A percentile compares a stretch with the other conserved stretches of the same genome.
Evolutionary conservation across 2,888 invertebrate species (phyloP).

Genomic region (Metacarcinus magister): DNA sequence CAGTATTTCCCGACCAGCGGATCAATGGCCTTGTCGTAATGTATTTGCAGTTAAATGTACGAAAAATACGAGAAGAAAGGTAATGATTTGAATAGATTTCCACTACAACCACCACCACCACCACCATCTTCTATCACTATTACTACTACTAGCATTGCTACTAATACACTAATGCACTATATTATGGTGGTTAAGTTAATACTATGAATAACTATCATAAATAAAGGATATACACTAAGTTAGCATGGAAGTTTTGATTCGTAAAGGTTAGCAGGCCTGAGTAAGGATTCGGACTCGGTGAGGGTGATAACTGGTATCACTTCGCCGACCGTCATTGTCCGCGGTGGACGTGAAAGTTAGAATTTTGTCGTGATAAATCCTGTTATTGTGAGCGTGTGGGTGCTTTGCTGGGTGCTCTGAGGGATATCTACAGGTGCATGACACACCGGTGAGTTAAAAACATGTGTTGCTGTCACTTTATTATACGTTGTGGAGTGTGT

Average conservation of each 20-base stretch:
- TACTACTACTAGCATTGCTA: background rate
- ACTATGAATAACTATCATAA: background rate
- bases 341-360: too few relatives aligned
- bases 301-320: too few relatives aligned
- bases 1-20: background rate
- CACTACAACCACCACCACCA: background rate
- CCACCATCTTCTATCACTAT: background rate
- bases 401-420: background rate
- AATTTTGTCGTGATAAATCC: too few relatives aligned
- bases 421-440: background rate
- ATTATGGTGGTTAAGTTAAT: background rate
- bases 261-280: background rate
- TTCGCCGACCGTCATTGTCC: too few relatives aligned
- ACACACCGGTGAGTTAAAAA: background rate
- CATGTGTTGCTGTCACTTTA: background rate
- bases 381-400: background rate
- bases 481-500: background rate
- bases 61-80: background rate
- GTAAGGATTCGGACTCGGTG: too few relatives aligned
- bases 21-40: background rate
- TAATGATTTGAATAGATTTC: background rate
- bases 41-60: background rate
- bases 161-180: background rate
- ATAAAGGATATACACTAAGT: background rate
- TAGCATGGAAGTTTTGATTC: background rate